Base-by-base conservation (phyloP, 92 coral and sea anemone species). In the Hydrozoanthus gracilis region DNA sequence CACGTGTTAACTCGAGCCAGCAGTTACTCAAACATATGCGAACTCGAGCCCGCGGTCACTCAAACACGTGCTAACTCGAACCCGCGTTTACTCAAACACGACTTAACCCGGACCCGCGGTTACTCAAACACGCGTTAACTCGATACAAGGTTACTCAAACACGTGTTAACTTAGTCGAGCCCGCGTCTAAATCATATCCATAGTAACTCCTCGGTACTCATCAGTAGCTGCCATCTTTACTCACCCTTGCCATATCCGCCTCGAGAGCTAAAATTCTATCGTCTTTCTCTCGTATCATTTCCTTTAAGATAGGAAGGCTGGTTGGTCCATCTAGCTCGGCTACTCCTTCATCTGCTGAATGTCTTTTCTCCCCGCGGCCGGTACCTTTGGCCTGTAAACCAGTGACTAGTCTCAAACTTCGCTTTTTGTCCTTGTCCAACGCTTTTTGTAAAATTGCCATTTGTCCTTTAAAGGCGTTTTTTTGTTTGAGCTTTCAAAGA, bases 251-350 rank as follows among this genome's bases (percentile, higher is more conserved):
- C 45, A 89, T 71, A 13, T 93, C 87, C 14, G 69, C 82, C 16
- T 85, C 91, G 9, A 93, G 86, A 62, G 73, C 82, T 39, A 62
- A 67, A 70, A 93, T 93, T 51, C 90, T 71, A 13, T 76, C 88
- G 61, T 93, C 93, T 58, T 93, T 93, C 70, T 93, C 96, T 51
- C 91, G 88, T 13, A 93, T 76, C 78, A 91, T 5, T 80, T 91
- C 92, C 4, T 91, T 50, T 73, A 93, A 66, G 71, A 87, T 60
- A 27, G 96, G 91, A 10, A 91, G 86, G 82, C 85, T 89, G 7
- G 88, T 84, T 15, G 91, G 89, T 39, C 93, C 92, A 44, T 93
- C 94, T 67, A 93, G 64, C 18, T 93, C 94, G 35, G 92, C 90
- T 60, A 91, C 72, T 35, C 91, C 93, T 66, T 91, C 93, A 16